Percentiles rank a stretch among this genome's conserved stretches.
phyloP scores from a whole-genome alignment of 2,888 invertebrate species.

The Drosophila flavopinicola region DNA sequence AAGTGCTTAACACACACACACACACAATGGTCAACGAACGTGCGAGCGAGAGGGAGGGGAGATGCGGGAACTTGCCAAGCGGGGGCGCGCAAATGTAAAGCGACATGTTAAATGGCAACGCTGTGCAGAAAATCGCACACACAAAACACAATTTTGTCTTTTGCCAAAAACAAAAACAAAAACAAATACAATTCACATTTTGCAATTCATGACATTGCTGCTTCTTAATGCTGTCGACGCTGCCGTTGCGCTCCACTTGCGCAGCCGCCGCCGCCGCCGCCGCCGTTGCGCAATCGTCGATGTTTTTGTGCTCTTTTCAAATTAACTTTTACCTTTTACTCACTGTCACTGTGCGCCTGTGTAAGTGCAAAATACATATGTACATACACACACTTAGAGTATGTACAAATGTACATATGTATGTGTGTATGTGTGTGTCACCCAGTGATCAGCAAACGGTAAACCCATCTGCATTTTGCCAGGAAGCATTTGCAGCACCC shows the following conservation, averaged over 20 bases:
- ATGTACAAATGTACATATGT: neutral
- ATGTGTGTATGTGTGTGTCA: slow-evolving; percentile 33
- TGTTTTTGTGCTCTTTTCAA: slow-evolving; percentile 59
- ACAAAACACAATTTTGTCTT: no score
- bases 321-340: slow-evolving; percentile 70
- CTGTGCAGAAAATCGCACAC: slow-evolving; percentile 14
- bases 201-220: slow-evolving; percentile 62
- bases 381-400: neutral
- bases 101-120: slow-evolving; percentile 23
- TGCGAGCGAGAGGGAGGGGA: slow-evolving; percentile 20
- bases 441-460: slow-evolving; percentile 55
- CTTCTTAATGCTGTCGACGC: slow-evolving; percentile 40
- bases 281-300: slow-evolving; percentile 69
- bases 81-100: neutral
- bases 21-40: slow-evolving; percentile 64
- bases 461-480: slow-evolving; percentile 39
- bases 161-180: no score
- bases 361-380: slow-evolving; percentile 7
- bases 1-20: slow-evolving; percentile 61
- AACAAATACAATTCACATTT: slow-evolving; percentile 27
- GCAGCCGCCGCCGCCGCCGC: slow-evolving; percentile 46
- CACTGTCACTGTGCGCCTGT: slow-evolving; percentile 31
- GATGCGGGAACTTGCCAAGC: neutral
- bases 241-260: slow-evolving; percentile 63
- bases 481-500: slow-evolving; percentile 47